phyloP scores from a whole-genome alignment of 2,113 vertebrate species.

The Dasyornis broadbenti region DNA sequence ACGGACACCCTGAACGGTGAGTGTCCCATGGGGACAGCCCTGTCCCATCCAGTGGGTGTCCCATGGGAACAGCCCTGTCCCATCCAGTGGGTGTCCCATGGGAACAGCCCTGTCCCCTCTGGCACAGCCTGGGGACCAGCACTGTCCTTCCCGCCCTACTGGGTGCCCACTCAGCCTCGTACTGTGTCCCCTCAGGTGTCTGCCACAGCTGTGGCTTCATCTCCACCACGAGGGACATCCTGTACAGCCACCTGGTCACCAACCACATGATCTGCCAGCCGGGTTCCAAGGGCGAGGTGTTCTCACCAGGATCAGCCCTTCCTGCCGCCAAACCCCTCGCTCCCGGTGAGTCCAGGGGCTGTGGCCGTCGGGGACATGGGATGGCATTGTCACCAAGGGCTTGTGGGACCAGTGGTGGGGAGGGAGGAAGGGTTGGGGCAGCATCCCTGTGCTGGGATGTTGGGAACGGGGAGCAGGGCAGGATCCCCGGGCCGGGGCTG shows the following conservation, averaged over 20 bases:
- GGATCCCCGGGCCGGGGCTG: neutral
- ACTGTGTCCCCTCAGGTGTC: slow-evolving; percentile 63
- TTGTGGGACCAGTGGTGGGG: fast-evolving
- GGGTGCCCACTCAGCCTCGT: neutral
- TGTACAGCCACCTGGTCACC: slow-evolving; percentile 95
- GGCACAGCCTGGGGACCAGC: neutral
- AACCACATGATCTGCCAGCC: slow-evolving; percentile 98
- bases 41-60: too few species aligned
- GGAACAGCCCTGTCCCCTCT: neutral
- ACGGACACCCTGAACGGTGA: slow-evolving; percentile 89
- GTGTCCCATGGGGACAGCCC: neutral
- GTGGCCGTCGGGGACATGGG: fast-evolving
- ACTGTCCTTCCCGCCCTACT: neutral
- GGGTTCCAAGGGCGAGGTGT: slow-evolving; percentile 87
- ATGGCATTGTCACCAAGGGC: neutral
- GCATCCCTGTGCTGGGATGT: fast-evolving
- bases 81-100: neutral
- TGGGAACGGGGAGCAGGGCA: neutral
- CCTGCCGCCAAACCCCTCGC: slow-evolving; percentile 73
- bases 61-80: too few species aligned
- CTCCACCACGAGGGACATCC: slow-evolving; percentile 93
- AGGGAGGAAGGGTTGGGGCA: neutral
- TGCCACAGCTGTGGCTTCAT: slow-evolving; percentile 96
- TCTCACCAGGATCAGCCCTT: slow-evolving; percentile 75
- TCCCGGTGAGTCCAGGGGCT: slow-evolving; percentile 67